Conservation (phyloP, 2,888 invertebrate genomes). For the Pristionchus maxplancki region DNA sequence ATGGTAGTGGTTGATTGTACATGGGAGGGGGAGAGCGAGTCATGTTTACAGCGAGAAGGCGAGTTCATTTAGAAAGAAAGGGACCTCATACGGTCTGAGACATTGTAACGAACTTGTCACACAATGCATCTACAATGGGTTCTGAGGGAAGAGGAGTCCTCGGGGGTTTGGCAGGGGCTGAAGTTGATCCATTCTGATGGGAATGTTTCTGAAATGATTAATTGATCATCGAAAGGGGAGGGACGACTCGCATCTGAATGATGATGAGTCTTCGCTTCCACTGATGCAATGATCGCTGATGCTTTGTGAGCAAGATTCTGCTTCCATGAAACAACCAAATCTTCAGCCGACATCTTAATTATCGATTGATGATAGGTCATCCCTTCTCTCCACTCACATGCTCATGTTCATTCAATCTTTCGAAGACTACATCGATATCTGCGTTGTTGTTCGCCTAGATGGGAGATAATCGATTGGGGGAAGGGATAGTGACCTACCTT, state of each 20-base stretch:
- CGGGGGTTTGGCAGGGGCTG: constrained; percentile 42
- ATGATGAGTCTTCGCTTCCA: constrained; percentile 27
- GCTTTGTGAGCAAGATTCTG: constrained; percentile 66
- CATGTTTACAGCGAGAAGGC: neutral
- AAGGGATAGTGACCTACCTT: constrained; percentile 55
- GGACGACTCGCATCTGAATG: neutral
- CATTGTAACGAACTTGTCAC: constrained; percentile 68
- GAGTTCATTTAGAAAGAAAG: neutral
- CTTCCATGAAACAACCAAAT: constrained; percentile 68
- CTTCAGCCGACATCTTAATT: constrained; percentile 66
- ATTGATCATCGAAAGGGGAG: neutral
- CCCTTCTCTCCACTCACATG: neutral
- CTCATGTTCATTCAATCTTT: constrained; percentile 62
- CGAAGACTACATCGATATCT: constrained; percentile 64
- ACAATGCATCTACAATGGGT: constrained; percentile 40
- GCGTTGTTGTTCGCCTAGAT: constrained; percentile 63
- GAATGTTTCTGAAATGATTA: neutral
- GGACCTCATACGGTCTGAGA: constrained; percentile 65
- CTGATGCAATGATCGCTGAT: constrained; percentile 45
- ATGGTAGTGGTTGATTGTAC: constrained; percentile 21
- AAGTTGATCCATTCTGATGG: constrained; percentile 5
- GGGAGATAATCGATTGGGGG: neutral
- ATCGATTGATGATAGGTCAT: neutral
- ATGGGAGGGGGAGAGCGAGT: neutral
- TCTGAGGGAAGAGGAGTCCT: neutral